A percentile compares a stretch with the other conserved stretches of the same genome.
Conservation (phyloP, 2,888 invertebrate genomes). For the Melolontha melolontha region DNA sequence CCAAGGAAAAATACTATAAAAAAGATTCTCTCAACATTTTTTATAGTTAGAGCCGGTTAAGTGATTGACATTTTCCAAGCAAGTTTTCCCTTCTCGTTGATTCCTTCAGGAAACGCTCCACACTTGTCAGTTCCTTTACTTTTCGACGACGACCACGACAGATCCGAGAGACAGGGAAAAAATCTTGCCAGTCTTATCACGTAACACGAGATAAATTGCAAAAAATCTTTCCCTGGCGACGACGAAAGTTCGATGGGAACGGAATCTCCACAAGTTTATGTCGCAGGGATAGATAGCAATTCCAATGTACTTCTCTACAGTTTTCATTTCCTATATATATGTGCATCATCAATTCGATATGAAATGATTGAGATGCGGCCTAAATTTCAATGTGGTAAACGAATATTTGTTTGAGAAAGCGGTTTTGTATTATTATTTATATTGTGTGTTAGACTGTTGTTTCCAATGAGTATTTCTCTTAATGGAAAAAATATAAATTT, state of each 20-base stretch:
- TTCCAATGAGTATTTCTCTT: too few relatives aligned
- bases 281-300: constrained; percentile 7
- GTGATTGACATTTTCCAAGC: constrained; percentile 62
- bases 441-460: too few relatives aligned
- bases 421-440: too few relatives aligned
- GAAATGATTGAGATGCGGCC: constrained; percentile 3
- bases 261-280: constrained; percentile 31
- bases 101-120: constrained; percentile 60
- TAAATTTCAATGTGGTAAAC: too few relatives aligned
- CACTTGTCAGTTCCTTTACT: constrained; percentile 62
- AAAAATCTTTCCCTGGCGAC: constrained; percentile 46
- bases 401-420: too few relatives aligned
- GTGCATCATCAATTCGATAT: neutral
- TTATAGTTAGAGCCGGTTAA: constrained; percentile 48
- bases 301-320: neutral
- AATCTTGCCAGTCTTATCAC: constrained; percentile 56
- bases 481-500: too few relatives aligned
- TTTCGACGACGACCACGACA: constrained; percentile 49
- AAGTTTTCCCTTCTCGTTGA: constrained; percentile 57
- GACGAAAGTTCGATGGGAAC: constrained; percentile 43
- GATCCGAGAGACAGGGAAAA: constrained; percentile 37
- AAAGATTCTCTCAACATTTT: constrained; percentile 24
- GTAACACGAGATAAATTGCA: constrained; percentile 54
- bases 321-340: too few relatives aligned
- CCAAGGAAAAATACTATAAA: neutral